These are phyloP conservation scores for Nephotettix cincticeps DNA, from an alignment of 1,140 invertebrate genomes.

Conservation along the genomic window DNA sequence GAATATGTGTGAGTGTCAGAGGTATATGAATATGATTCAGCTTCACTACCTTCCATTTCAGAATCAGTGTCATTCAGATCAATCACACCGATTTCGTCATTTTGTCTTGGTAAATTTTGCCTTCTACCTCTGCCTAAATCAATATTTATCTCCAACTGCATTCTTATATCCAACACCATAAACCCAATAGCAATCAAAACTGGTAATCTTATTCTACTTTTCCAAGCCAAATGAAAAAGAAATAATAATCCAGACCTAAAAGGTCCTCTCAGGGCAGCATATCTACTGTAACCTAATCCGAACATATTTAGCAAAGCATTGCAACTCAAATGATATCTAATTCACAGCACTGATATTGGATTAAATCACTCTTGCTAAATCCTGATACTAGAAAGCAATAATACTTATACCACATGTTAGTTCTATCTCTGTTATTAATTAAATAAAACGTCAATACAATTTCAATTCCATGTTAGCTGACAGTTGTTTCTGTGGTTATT, in stretches of 20 bases:
- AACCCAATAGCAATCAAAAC: conserved; percentile 55
- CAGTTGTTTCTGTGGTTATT: too few relatives aligned
- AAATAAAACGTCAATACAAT: too few relatives aligned
- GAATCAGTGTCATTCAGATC: conserved; percentile 25
- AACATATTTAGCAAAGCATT: too few relatives aligned
- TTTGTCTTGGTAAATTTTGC: conserved; percentile 11
- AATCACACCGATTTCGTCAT: conserved; percentile 17
- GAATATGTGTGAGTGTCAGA: too few relatives aligned
- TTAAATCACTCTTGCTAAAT: too few relatives aligned
- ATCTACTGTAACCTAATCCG: neutral
- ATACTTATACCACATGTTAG: too few relatives aligned
- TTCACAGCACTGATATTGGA: too few relatives aligned
- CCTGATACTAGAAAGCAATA: too few relatives aligned
- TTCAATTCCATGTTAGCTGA: too few relatives aligned
- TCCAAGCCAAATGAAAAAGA: conserved; percentile 59
- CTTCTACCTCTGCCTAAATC: conserved; percentile 36
- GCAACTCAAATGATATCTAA: too few relatives aligned
- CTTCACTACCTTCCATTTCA: neutral
- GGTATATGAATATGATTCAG: neutral
- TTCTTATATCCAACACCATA: conserved; percentile 55
- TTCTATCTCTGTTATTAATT: too few relatives aligned
- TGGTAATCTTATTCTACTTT: conserved; percentile 56
- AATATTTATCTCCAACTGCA: conserved; percentile 55
- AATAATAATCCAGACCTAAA: conserved; percentile 45
- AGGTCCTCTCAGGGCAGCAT: neutral